Evolutionary conservation across 2,113 vertebrate species (phyloP), one percentile per base, ranked within the genome.

Genomic region (Grus americana): DNA sequence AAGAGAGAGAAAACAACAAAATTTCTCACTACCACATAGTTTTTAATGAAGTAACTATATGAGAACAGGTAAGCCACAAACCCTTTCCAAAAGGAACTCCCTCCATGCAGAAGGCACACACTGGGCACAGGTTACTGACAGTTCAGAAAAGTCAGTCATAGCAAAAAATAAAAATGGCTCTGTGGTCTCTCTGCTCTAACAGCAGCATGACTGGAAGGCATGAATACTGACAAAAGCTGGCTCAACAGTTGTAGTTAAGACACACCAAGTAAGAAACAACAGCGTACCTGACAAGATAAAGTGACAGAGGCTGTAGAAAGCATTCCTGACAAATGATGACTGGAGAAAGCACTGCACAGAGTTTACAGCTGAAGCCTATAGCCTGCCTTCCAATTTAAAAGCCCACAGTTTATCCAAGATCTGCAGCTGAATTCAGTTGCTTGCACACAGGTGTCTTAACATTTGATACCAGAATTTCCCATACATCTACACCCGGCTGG

Each of bases 141-240:
- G 26, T 4, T 83, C 50, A 70, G 79, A 49, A 74, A 80, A 91
- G 21, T 76, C 82, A 86, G 10, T n/a, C 38, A 65, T 2, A 59
- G 23, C 70, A 95, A 74, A 36, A 42, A 83, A 74, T 32, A 95
- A 91, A 93, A 91, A 72, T 12, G 70, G 23, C 62, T 71, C 70
- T 55, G 62, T 85, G 71, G 91, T 81, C 66, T 92, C 38, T 62
- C 63, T 58, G 66, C 50, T 61, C 15, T n/a, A 58, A 72, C 23
- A 82, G 80, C 57, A 71, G 57, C 36, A 61, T 57, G 49, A 79
- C 92, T 95, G 81, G 78, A 73, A 95, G 90, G 92, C 74, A 94
- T 2, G 2, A 85, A 96, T 62, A 85, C 49, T 54, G 54, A 44
- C 54, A 87, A 85, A 26, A 12, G 36, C 73, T 90, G 71, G 72